Evolutionary conservation across 2,888 invertebrate species (phyloP), one percentile per base, ranked within the genome.

Genomic region (Podotricha telesiphe): DNA sequence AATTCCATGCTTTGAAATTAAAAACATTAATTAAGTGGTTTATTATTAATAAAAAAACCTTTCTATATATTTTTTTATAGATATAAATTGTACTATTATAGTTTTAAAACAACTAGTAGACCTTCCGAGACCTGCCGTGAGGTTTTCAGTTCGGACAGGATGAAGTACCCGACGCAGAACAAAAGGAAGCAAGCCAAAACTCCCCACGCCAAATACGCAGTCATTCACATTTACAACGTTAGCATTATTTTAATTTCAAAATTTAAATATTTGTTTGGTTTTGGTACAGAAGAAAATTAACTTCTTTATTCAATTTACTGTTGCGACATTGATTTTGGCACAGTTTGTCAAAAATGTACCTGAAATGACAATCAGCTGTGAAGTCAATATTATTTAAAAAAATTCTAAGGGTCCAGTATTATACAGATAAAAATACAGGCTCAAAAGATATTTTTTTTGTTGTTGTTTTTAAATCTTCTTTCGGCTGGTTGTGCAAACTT

Each of bases 101-200:
- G n/a, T 50, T 50, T 13, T 2, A 50, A 20, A 50, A 50, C 22
- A 17, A 55, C 0, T 7, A 1, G 11, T 2, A 8, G 34, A 56
- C 40, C 62, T 2, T 17, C 20, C 59, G 19, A 64, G 48, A 34
- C 71, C 74, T 77, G 77, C 71, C 59, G 72, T 70, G 75, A 66
- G 51, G 74, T 59, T 28, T 67, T 73, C 20, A 73, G 67, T 17
- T 71, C 70, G 67, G 77, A 40, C 61, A 80, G 72, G 67, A 79
- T 48, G 61, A 42, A 72, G 58, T 59, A 77, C 50, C 37, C 51
- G 40, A 51, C 55, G 62, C 65, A 67, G 22, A 69, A 56, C 28
- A 73, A 61, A 40, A 73, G 73, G 34, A 71, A 71, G 70, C 75
- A 73, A 67, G 75, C 65, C 69, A 75, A 67, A 20, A 71, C 67